Base-by-base conservation (phyloP, 2,113 vertebrate genomes). In the Theristicus caerulescens region DNA sequence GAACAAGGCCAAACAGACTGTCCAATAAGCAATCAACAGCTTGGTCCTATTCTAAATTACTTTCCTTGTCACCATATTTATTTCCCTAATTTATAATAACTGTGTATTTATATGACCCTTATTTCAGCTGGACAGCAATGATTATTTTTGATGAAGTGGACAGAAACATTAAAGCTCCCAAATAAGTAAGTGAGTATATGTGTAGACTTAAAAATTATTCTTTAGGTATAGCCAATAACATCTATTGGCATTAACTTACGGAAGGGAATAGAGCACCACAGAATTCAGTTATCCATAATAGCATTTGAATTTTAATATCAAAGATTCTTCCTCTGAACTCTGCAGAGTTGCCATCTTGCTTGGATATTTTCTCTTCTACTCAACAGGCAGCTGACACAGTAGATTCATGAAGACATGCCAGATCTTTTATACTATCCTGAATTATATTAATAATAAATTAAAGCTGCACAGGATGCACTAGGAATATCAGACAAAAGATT, bases 391-490 rank as follows among this genome's bases (percentile, higher is more conserved):
- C 36, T 89, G 73, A 79, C 64, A 69, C 24, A 36, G n/a, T 16
- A 66, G 54, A 77, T 73, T 70, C 42, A 67, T 4, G 12, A 88
- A 81, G 38, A 86, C 20, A 64, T 9, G 10, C 5, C 64, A 71
- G 36, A 78, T 59, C 13, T 83, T 88, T 83, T 71, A n/a, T 83
- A 29, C 24, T 66, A n/a, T 31, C 80, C 42, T 59, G 51, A 84
- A 86, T 90, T 71, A 83, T 40, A 86, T 47, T 78, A 83, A 92
- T 90, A 90, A 72, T 82, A 85, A 93, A 94, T 80, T 86, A 90
- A 78, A 77, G 42, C n/a, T 67, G n/a, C 17, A 70, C 36, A 71
- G 64, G 46, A 62, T 66, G n/a, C 24, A 47, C 29, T 77, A 90
- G 5, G 38, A 83, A 61, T 89, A 90, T 27, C n/a, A 82, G 36